A percentile compares a stretch with the other conserved stretches of the same genome.
These are phyloP conservation scores for Echinarachnius parma DNA, from an alignment of 53 echinoderm and acorn worm genomes.

Conservation along the genomic window DNA sequence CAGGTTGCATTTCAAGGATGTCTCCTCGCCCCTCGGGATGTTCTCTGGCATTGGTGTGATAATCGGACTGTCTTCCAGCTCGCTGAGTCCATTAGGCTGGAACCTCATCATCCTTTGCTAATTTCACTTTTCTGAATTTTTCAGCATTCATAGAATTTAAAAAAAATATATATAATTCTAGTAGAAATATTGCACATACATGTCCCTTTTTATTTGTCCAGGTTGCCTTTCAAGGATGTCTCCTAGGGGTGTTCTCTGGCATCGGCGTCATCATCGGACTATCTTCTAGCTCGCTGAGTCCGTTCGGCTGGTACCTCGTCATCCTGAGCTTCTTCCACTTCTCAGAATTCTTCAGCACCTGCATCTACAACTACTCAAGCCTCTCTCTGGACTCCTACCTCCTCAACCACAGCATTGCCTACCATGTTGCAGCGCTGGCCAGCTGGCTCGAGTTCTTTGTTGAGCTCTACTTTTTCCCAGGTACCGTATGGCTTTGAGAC, in stretches of 20 bases:
- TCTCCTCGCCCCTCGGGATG: slow-evolving; percentile 59
- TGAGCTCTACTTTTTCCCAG: slow-evolving; percentile 85
- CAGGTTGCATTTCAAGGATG: slow-evolving; percentile 88
- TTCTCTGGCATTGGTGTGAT: slow-evolving; percentile 82
- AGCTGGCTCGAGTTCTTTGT: slow-evolving; percentile 90
- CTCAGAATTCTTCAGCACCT: slow-evolving; percentile 93
- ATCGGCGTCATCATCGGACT: slow-evolving; percentile 72
- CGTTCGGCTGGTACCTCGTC: slow-evolving; percentile 94
- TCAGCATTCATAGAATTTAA: slow-evolving; percentile 42
- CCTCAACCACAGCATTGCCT: slow-evolving; percentile 93
- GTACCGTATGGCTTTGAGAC: no score
- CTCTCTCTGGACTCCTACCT: slow-evolving; percentile 92
- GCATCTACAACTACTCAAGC: slow-evolving; percentile 90
- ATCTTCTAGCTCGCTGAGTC: slow-evolving; percentile 46
- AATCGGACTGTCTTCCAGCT: slow-evolving; percentile 55
- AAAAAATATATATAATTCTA: no score
- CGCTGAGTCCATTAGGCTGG: slow-evolving; percentile 81
- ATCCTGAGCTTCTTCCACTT: slow-evolving; percentile 99
- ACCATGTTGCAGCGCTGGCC: slow-evolving; percentile 78
- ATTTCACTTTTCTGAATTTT: slow-evolving; percentile 98
- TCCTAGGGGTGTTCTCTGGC: slow-evolving; percentile 84
- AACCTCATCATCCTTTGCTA: slow-evolving; percentile 91
- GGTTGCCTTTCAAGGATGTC: slow-evolving; percentile 81
- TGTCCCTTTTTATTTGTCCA: slow-evolving; percentile 32
- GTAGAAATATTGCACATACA: no score